Evolutionary conservation across 64 coral and sea anemone genomes (phyloP), one percentile per base, ranked within the genome.

Genomic region (Actinia tenebrosa): DNA sequence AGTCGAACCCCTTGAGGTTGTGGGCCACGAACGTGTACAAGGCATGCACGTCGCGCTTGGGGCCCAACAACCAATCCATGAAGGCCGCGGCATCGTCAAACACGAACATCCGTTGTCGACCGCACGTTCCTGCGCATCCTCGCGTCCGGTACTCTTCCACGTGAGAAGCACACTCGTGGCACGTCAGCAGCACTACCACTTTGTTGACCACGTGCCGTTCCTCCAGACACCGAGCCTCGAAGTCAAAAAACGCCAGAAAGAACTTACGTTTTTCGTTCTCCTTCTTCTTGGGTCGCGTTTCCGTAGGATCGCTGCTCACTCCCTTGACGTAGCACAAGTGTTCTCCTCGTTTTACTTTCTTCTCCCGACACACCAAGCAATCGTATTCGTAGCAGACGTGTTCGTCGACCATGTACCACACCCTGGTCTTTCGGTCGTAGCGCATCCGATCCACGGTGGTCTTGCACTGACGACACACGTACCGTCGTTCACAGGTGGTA

Each of bases 231-330:
- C 45, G 79, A 0, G 79, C 53, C 11, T 81, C 79, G 20, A 81
- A 81, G 53, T 81, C 79, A 81, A 81, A 81, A 13, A 81, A 81
- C 17, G 79, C 79, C 16, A 81, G 19, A 5, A 37, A 37, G 30
- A 37, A 37, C 30, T 37, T 37, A 37, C 30, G 30, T 37, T 37
- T 37, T 37, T 37, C 30, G 30, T 37, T 37, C 30, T 37, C n/a
- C n/a, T n/a, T 37, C 30, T 37, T 37, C 19, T 7, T 0, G 53
- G 3, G 0, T 2, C 16, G 0, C 17, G 7, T 1, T 50, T 45
- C 7, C 53, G 42, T 81, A 3, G 2, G 25, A 1, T 18, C 4
- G 0, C 20, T 50, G 9, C 4, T 11, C 16, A 50, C 47, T 50
- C 47, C 47, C 3, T 8, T 4, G 0, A 81, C 50, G 46, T 81